Percentiles rank a stretch among this genome's conserved stretches.
Evolutionary conservation across 2,113 vertebrate species (phyloP).

Genomic region (Coracopsis vasa): DNA sequence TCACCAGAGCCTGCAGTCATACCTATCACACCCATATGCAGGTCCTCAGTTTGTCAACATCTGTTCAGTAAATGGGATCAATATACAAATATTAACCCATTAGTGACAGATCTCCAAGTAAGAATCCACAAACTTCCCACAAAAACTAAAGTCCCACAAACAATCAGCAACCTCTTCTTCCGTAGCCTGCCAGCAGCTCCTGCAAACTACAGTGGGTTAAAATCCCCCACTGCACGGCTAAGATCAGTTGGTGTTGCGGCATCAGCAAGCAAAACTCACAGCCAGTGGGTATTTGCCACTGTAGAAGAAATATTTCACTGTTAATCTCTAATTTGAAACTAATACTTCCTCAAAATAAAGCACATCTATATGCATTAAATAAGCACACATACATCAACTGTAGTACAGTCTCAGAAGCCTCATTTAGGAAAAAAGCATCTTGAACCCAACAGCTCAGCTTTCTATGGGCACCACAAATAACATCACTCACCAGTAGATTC

Average conservation of each 20-base stretch:
- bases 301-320: slow-evolving; percentile 1
- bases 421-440: neutral
- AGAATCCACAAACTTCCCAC: neutral
- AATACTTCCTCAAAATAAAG: slow-evolving; percentile 46
- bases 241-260: neutral
- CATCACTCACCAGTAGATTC: neutral
- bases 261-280: neutral
- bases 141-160: neutral
- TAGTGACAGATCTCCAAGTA: neutral
- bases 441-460: neutral
- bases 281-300: neutral
- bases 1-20: neutral
- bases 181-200: neutral
- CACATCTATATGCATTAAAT: slow-evolving; percentile 1
- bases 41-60: neutral
- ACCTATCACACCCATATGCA: neutral
- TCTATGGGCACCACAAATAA: neutral
- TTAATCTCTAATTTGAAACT: slow-evolving; percentile 41
- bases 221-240: neutral
- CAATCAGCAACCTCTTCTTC: neutral
- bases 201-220: neutral
- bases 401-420: neutral
- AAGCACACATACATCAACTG: neutral
- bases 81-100: neutral
- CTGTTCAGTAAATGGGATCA: neutral